phyloP scores from a whole-genome alignment of 2,888 invertebrate genomes.

The Trachelus troglodyta region DNA sequence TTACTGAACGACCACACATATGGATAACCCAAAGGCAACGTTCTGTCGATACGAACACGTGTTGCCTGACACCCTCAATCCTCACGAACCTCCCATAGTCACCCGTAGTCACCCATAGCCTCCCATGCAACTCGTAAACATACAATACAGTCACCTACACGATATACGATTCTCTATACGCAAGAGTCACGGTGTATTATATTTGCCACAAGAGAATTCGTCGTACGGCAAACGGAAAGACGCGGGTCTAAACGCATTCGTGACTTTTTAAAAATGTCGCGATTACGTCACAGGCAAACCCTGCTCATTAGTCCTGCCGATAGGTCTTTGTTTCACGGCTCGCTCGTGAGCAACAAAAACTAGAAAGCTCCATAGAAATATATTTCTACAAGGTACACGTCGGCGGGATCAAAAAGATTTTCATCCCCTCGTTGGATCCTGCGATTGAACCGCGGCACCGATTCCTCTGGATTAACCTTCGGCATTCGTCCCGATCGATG shows the following conservation, averaged over 20 bases:
- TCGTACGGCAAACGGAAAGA: conserved; percentile 30
- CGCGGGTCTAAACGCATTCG: conserved; percentile 51
- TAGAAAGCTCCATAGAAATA: background rate
- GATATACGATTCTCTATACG: conserved; percentile 19
- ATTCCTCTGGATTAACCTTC: background rate
- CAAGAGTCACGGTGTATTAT: conserved; percentile 51
- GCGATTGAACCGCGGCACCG: background rate
- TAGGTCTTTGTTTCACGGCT: conserved; percentile 44
- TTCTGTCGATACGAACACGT: conserved; percentile 59
- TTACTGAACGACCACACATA: conserved; percentile 49
- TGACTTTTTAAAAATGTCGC: conserved; percentile 61
- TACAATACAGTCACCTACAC: conserved; percentile 51
- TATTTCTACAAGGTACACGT: conserved; percentile 24
- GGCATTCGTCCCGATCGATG: background rate
- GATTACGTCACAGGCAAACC: conserved; percentile 57
- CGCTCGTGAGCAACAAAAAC: conserved; percentile 1
- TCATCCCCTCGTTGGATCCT: conserved; percentile 1
- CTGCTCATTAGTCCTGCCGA: conserved; percentile 44
- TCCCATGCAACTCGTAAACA: conserved; percentile 45
- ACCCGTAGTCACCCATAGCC: conserved; percentile 22
- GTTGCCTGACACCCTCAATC: conserved; percentile 43
- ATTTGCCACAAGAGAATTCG: conserved; percentile 48
- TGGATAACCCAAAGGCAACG: conserved; percentile 49
- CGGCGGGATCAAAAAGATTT: conserved; percentile 47
- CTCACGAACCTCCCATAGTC: conserved; percentile 20